Base-by-base conservation (phyloP, 2,797 vertebrate species). In the Trematomus bernacchii region DNA sequence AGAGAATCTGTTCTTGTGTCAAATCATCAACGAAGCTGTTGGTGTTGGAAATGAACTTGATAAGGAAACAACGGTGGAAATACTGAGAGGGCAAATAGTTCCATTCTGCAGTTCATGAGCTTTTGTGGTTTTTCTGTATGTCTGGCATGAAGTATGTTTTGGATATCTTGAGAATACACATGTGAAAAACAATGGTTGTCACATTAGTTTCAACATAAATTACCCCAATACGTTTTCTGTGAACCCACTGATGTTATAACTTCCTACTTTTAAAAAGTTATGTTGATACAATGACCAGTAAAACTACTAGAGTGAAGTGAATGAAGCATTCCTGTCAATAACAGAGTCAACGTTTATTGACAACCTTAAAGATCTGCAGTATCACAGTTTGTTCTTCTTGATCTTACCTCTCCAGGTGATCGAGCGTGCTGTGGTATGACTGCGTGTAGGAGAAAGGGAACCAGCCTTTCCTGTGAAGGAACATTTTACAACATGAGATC, bases 361-460 rank as follows among this genome's bases (percentile, higher is more conserved):
- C n/a, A 37, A 42, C 21, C 30, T 53, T n/a, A 23, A 73, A 68
- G 33, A 47, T 2, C 21, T 0, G 2, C 21, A 33, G 44, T 63
- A 42, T 68, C 21, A 3, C 14, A 10, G 47, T 37, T 33, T 75
- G 8, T 48, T 71, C 47, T 62, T 43, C 42, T 46, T 27, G 47
- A 1, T 61, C 90, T 87, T 76, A 96, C 96, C 92, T 94, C 59
- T 93, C 91, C 0, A 91, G 79, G 43, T 91, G 92, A 71, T 95
- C 95, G 2, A 79, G 61, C 68, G 83, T 86, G 72, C 88, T 89
- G 30, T 92, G 90, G 33, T 93, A 89, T 0, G 94, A 91, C 61
- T 96, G 95, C 51, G 96, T 97, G 92, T 96, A 96, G 77, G 96
- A 96, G 91, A 96, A 95, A 76, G 96, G 96, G 89, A 97, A 97